Evolutionary conservation across 2,888 invertebrate species (phyloP).

Genomic region (Ormyrus pomaceus): DNA sequence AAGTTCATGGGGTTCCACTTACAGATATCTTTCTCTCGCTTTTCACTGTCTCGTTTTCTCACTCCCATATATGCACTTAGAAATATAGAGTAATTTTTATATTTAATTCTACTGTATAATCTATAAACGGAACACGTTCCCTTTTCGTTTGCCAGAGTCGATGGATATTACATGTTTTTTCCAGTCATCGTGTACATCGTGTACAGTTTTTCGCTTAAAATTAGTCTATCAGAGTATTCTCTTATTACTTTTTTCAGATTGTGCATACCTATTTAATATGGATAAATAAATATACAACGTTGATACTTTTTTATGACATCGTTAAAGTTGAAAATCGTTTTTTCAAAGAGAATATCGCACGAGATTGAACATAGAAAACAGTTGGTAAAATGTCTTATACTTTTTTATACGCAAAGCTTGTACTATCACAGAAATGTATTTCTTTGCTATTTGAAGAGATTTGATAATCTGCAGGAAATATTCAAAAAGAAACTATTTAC

Average conservation of each 20-base stretch:
- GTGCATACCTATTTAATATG: neutral
- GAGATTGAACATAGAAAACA: slow-evolving; percentile 2
- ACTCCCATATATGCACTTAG: slow-evolving; percentile 20
- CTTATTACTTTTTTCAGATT: neutral
- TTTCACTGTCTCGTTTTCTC: slow-evolving; percentile 21
- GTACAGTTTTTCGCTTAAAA: slow-evolving; percentile 3
- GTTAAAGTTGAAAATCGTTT: neutral
- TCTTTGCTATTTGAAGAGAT: slow-evolving; percentile 43
- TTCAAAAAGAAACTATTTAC: neutral
- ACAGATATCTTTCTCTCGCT: slow-evolving; percentile 29
- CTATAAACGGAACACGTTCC: slow-evolving; percentile 29
- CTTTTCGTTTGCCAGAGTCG: slow-evolving; percentile 49
- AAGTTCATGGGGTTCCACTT: slow-evolving; percentile 47
- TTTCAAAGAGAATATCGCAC: neutral
- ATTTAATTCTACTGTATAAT: slow-evolving; percentile 33
- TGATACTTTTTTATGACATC: neutral
- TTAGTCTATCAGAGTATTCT: neutral
- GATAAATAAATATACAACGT: neutral
- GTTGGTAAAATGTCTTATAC: slow-evolving; percentile 9
- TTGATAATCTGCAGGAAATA: neutral
- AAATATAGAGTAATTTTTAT: slow-evolving; percentile 42
- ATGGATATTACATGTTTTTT: slow-evolving; percentile 15
- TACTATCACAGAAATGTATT: slow-evolving; percentile 47
- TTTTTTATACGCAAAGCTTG: slow-evolving; percentile 36
- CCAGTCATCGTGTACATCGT: neutral